Evolutionary conservation across 23 tunicate species (phyloP).

Genomic region (Halocynthia aurantium): DNA sequence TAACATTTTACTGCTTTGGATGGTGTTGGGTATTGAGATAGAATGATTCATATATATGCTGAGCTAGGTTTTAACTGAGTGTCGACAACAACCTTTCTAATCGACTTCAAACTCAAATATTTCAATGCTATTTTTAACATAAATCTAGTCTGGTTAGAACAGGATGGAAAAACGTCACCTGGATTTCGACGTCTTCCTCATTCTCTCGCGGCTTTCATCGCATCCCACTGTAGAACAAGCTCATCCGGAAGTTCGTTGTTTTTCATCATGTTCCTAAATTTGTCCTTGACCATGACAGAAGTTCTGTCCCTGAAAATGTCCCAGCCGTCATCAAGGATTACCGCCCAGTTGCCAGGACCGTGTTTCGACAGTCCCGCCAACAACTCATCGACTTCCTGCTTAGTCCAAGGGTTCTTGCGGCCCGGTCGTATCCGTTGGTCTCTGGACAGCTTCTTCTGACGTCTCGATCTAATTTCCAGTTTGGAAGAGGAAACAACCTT

Average conservation of each 20-base stretch:
- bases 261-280: constrained; percentile 38
- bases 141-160: no score
- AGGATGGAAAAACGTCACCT: no score
- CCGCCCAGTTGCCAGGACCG: constrained; percentile 73
- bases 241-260: constrained; percentile 26
- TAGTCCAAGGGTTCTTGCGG: constrained; percentile 29
- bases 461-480: not conserved
- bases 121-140: no score
- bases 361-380: constrained; percentile 31
- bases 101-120: no score
- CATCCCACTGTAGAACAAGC: constrained; percentile 6
- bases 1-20: no score
- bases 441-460: not conserved
- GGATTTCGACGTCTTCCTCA: not conserved
- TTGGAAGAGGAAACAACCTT: no score
- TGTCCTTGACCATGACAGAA: constrained; percentile 70
- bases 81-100: no score
- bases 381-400: constrained; percentile 42
- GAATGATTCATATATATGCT: no score
- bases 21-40: no score
- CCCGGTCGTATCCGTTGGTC: not conserved
- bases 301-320: constrained; percentile 47
- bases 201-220: constrained; percentile 2
- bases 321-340: constrained; percentile 44
- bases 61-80: no score